A percentile compares a stretch with the other conserved stretches of the same genome.
Conservation (phyloP, 2,797 vertebrate genomes). For the Echiichthys vipera region DNA sequence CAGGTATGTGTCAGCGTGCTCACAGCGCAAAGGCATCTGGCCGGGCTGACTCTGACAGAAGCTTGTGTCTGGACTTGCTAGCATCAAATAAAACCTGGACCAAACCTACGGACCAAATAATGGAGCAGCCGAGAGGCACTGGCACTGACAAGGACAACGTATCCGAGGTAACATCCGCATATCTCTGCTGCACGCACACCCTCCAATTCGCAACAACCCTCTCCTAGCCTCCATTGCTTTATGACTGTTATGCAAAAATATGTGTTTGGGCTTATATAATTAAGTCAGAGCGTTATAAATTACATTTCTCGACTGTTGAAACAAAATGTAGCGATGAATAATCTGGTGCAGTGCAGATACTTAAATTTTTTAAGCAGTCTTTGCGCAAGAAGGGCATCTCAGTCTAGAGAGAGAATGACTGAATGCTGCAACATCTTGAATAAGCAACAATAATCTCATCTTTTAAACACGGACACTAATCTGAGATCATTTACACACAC, state of each 20-base stretch:
- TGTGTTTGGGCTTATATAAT: constrained; percentile 71
- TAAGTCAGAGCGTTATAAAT: constrained; percentile 71
- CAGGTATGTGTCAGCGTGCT: constrained; percentile 74
- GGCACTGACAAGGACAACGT: constrained; percentile 65
- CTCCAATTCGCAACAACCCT: constrained; percentile 49
- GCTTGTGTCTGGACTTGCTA: constrained; percentile 73
- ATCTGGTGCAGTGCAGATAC: constrained; percentile 84
- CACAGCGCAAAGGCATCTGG: constrained; percentile 72
- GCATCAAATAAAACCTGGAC: constrained; percentile 73
- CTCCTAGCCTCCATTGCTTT: constrained; percentile 38
- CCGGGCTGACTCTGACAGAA: constrained; percentile 74
- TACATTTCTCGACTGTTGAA: constrained; percentile 74
- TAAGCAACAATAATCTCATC: constrained; percentile 77
- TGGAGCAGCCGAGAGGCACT: constrained; percentile 64
- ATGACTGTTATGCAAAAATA: constrained; percentile 66
- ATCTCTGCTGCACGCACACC: constrained; percentile 48
- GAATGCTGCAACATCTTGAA: constrained; percentile 73
- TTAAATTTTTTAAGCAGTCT: constrained; percentile 80
- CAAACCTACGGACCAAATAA: constrained; percentile 70
- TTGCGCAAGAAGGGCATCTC: constrained; percentile 73
- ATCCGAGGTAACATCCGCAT: constrained; percentile 61
- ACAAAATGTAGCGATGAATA: constrained; percentile 74
- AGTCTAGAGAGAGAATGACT: constrained; percentile 63
- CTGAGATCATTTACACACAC: constrained; percentile 59
- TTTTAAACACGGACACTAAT: constrained; percentile 62